Conservation (phyloP, 2,113 vertebrate species). For the Microtus richardsoni region DNA sequence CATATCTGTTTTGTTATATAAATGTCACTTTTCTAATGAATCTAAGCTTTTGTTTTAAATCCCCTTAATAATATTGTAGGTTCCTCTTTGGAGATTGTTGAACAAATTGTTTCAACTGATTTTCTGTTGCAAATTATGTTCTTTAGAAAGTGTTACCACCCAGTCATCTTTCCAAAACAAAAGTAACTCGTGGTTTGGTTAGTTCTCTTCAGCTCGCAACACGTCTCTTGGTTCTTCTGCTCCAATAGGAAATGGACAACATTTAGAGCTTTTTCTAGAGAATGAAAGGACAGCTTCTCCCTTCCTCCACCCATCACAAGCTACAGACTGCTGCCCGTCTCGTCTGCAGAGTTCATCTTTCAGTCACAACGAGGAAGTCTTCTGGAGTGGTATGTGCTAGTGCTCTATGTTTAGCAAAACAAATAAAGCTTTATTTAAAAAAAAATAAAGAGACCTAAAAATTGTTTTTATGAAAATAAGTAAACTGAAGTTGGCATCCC, state of each 20-base stretch:
- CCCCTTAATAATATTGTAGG: neutral
- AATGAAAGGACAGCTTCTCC: neutral
- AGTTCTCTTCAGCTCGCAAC: neutral
- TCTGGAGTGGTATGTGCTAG: neutral
- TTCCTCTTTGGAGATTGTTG: slow-evolving; percentile 29
- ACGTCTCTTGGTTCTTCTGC: neutral
- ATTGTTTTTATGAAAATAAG: slow-evolving; percentile 49
- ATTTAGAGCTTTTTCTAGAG: slow-evolving; percentile 11
- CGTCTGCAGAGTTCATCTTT: neutral
- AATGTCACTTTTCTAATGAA: slow-evolving; percentile 24
- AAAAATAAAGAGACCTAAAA: neutral
- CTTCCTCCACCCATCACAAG: neutral
- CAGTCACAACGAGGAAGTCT: neutral
- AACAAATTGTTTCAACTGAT: slow-evolving; percentile 47
- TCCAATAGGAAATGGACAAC: neutral
- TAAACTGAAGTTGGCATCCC: slow-evolving; percentile 11
- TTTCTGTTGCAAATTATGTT: slow-evolving; percentile 27
- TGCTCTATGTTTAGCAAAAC: neutral
- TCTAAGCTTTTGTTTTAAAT: slow-evolving; percentile 30
- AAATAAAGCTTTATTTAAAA: slow-evolving; percentile 19
- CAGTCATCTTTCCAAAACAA: slow-evolving; percentile 30
- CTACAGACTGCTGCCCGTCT: neutral
- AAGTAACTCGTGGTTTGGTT: neutral
- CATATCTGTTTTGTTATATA: neutral
- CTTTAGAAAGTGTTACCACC: slow-evolving; percentile 14